A percentile compares a stretch with the other conserved stretches of the same genome.
These are phyloP conservation scores for Nothocercus nigrocapillus DNA, from an alignment of 2,113 vertebrate genomes.

Conservation along the genomic window DNA sequence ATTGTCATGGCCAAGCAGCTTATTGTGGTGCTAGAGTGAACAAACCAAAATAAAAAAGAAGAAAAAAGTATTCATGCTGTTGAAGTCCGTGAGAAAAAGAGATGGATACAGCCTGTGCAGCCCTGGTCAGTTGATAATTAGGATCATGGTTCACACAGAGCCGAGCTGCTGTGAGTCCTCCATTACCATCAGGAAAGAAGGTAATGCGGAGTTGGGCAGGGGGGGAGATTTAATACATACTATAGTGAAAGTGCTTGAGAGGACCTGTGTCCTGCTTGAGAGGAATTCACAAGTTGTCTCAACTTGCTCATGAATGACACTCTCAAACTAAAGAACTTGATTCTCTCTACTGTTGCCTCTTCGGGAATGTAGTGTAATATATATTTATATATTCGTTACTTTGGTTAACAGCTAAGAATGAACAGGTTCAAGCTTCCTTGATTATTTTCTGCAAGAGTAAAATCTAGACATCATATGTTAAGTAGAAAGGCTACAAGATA, in stretches of 20 bases:
- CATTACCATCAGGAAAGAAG: neutral
- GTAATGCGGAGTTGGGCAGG: neutral
- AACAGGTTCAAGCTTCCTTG: neutral
- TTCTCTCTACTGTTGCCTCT: neutral
- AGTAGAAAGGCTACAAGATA: neutral
- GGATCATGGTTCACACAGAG: neutral
- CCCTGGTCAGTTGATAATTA: neutral
- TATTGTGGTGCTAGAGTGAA: neutral
- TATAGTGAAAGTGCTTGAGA: neutral
- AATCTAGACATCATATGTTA: neutral
- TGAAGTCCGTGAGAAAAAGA: neutral
- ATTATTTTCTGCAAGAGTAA: neutral
- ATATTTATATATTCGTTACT: neutral
- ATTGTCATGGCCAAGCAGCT: neutral
- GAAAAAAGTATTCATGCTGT: neutral
- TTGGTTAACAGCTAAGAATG: neutral
- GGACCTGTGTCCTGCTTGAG: neutral
- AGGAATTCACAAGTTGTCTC: fast-evolving
- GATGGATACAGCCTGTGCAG: fast-evolving
- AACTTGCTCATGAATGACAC: neutral
- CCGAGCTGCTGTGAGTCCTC: neutral
- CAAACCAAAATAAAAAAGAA: neutral
- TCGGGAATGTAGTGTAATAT: neutral
- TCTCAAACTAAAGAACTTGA: neutral
- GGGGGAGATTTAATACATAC: neutral